Base-by-base conservation (phyloP, 2,113 vertebrate species). In the Leptodactylus fuscus region DNA sequence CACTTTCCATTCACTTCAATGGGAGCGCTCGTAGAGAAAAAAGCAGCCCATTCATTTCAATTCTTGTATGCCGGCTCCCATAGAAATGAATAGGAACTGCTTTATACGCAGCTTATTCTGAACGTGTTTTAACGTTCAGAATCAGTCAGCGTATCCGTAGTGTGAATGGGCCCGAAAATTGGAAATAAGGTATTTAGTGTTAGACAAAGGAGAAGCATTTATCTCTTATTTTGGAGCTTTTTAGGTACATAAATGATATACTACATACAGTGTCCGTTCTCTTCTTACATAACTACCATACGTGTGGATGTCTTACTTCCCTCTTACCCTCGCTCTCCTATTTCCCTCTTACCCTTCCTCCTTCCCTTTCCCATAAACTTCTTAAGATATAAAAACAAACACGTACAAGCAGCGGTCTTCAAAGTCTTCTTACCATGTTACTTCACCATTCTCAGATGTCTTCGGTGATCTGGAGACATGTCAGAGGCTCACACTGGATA, bases 291-390 rank as follows among this genome's bases (percentile, higher is more conserved):
- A 80, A 79, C 34, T 38, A 48, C n/a, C n/a, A n/a, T n/a, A n/a
- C 29, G 20, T 58, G 51, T 62, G 53, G 36, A 44, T 62, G 36
- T 80, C 34, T 55, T 60, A 4, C 53, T 62, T 5, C 34, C 55
- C n/a, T n/a, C 22, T n/a, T 38, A 53, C 22, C 34, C 53, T 24
- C 55, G 15, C 4, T 62, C 36, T 80, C 34, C 22, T 44, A 62
- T 60, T 62, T 62, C 53, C 77, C 77, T 62, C 20, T 62, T 80
- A 60, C 48, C 53, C 55, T 62, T 53, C 77, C 41, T 80, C 55
- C 55, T 62, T 80, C 77, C 77, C 51, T 38, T 80, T 80, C 77
- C 77, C 55, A 80, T 80, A 80, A 80, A 62, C 53, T 62, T 53
- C 55, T 62, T 9, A 60, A 62, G 62, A 62, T 60, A n/a, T 44